Percentiles rank a stretch among this genome's conserved stretches.
Conservation (phyloP, 2,888 invertebrate genomes). For the Cryptus armator region DNA sequence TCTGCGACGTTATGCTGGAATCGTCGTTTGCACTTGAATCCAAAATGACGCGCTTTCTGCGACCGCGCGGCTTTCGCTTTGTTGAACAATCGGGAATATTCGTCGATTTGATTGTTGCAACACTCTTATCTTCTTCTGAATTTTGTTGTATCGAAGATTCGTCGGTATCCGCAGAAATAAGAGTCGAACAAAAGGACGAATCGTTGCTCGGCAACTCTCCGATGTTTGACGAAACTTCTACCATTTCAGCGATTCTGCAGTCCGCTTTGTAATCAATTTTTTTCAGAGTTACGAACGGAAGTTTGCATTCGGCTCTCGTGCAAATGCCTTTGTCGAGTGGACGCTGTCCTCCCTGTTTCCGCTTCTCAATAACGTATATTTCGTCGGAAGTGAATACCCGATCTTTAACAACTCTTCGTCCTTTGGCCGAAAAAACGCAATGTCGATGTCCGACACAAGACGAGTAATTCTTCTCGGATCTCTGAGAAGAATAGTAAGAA, state of each 20-base stretch:
- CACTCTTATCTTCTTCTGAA: background rate
- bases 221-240: background rate
- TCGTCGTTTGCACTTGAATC: background rate
- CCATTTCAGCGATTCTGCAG: background rate
- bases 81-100: background rate
- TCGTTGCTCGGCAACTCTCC: background rate
- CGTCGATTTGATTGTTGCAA: background rate
- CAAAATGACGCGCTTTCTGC: background rate
- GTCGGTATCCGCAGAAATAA: background rate
- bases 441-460: slow-evolving; percentile 63
- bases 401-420: slow-evolving; percentile 43
- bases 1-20: background rate
- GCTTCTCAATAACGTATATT: slow-evolving; percentile 71
- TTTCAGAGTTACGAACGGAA: slow-evolving; percentile 63
- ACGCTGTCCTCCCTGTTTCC: slow-evolving; percentile 42
- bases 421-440: slow-evolving; percentile 54
- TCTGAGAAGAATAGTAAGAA: slow-evolving; percentile 65
- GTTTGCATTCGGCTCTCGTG: slow-evolving; percentile 55
- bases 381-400: slow-evolving; percentile 64
- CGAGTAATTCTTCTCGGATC: slow-evolving; percentile 55
- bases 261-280: slow-evolving; percentile 55
- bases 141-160: background rate
- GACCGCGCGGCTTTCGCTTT: background rate
- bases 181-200: background rate
- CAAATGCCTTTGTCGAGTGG: slow-evolving; percentile 33